These are phyloP conservation scores for Puffinus mauretanicus DNA, from an alignment of 2,113 vertebrate species.

Conservation along the genomic window DNA sequence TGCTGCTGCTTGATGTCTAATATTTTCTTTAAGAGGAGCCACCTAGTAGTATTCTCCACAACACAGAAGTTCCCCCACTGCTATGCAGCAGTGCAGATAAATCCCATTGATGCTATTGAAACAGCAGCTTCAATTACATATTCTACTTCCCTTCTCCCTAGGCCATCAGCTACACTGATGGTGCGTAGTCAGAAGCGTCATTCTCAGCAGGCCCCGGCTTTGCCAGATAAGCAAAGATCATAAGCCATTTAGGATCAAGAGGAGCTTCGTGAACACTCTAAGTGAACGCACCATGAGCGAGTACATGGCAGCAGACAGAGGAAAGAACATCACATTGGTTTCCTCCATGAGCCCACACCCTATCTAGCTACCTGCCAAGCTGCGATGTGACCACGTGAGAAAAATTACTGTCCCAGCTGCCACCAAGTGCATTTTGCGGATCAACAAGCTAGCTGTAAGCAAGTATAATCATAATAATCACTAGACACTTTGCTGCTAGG, in stretches of 20 bases:
- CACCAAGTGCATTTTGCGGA: neutral
- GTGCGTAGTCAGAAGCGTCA: neutral
- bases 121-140: neutral
- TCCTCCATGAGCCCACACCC: neutral
- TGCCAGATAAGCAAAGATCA: neutral
- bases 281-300: rapidly evolving
- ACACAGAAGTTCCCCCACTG: neutral
- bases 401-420: neutral
- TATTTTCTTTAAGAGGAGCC: neutral
- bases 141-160: neutral
- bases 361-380: neutral
- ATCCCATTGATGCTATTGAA: neutral
- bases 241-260: neutral
- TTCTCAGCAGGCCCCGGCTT: neutral
- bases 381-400: rapidly evolving
- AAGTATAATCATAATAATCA: neutral
- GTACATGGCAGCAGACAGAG: neutral
- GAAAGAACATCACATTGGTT: rapidly evolving
- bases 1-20: neutral
- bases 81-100: neutral
- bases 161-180: neutral
- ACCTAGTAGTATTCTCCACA: neutral
- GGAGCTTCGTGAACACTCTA: neutral
- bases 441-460: neutral
- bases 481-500: neutral